Conservation (phyloP, 2,888 invertebrate species). For the Pollenia angustigena region DNA sequence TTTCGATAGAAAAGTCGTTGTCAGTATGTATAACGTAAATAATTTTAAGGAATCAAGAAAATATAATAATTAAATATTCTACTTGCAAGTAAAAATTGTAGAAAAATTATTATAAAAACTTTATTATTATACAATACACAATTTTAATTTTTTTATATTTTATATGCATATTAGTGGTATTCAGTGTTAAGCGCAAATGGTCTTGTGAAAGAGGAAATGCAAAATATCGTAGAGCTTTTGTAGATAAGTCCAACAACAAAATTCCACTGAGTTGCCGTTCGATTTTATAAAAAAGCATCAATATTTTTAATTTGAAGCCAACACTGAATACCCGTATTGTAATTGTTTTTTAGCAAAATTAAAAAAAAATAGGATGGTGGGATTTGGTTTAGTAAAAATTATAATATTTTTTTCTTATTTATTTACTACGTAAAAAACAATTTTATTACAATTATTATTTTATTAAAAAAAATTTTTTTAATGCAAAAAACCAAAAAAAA, state of each 20-base stretch:
- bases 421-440: conserved; percentile 23
- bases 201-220: too few relatives aligned
- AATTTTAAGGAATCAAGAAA: neutral
- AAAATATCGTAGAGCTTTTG: too few relatives aligned
- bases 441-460: conserved; percentile 50
- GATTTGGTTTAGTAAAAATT: neutral
- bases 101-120: too few relatives aligned
- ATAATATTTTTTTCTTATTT: conserved; percentile 4
- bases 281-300: too few relatives aligned
- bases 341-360: neutral
- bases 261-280: too few relatives aligned
- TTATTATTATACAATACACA: too few relatives aligned
- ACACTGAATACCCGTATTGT: neutral
- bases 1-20: neutral
- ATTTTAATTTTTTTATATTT: too few relatives aligned
- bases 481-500: conserved; percentile 2
- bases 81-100: neutral
- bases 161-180: too few relatives aligned
- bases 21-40: conserved; percentile 4
- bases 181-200: too few relatives aligned
- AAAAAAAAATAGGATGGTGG: neutral
- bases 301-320: too few relatives aligned
- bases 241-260: too few relatives aligned
- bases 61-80: conserved; percentile 8
- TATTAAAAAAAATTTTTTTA: conserved; percentile 6